Percentiles rank a stretch among this genome's conserved stretches.
Conservation (phyloP, 2,888 invertebrate species). For the Rhagonycha lutea region DNA sequence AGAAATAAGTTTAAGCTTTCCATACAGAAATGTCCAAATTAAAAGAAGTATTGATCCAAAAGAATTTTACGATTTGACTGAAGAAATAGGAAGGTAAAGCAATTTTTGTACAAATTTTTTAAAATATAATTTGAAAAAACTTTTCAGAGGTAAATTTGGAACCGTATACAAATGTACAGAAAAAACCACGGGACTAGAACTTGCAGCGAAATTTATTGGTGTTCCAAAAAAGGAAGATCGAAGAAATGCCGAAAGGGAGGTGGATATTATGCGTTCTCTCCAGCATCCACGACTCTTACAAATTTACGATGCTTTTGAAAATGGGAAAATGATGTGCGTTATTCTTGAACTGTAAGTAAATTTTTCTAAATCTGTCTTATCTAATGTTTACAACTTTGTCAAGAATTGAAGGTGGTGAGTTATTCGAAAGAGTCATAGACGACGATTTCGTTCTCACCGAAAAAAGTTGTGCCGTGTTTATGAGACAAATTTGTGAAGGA, state of each 20-base stretch:
- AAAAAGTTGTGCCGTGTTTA: constrained; percentile 93
- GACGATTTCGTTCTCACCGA: constrained; percentile 98
- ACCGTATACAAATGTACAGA: constrained; percentile 93
- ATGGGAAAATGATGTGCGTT: constrained; percentile 92
- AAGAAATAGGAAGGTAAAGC: constrained; percentile 90
- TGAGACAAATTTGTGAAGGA: constrained; percentile 97
- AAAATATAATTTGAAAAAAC: neutral
- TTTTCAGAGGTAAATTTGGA: constrained; percentile 92
- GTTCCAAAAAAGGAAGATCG: constrained; percentile 85
- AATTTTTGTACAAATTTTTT: constrained; percentile 48
- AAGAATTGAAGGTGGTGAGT: constrained; percentile 97
- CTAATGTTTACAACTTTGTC: neutral
- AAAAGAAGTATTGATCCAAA: constrained; percentile 84
- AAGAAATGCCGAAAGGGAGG: constrained; percentile 90
- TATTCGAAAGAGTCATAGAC: constrained; percentile 98
- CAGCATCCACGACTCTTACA: constrained; percentile 96
- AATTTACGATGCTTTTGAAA: constrained; percentile 96
- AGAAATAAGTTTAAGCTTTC: constrained; percentile 90
- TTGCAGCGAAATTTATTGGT: constrained; percentile 93
- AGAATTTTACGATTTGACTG: constrained; percentile 82
- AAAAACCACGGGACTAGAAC: constrained; percentile 74
- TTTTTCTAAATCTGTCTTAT: neutral
- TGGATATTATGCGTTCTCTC: constrained; percentile 93
- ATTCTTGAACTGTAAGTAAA: constrained; percentile 93
- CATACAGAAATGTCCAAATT: constrained; percentile 83